A percentile compares a stretch with the other conserved stretches of the same genome.
Conservation (phyloP, 2,113 vertebrate species). For the Tupaia chinensis region DNA sequence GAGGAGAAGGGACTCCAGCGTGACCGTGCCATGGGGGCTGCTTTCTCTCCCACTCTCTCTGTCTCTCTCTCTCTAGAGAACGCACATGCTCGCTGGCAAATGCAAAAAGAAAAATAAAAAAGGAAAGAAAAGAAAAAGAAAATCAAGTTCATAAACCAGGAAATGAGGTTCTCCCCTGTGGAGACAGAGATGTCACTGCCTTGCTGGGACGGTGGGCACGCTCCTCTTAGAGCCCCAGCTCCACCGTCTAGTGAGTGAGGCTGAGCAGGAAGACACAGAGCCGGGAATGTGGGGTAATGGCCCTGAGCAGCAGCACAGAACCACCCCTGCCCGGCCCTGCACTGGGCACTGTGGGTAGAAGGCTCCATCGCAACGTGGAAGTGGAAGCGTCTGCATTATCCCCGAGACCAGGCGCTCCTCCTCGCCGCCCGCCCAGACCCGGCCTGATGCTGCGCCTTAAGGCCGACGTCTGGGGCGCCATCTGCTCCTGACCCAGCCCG, state of each 20-base stretch:
- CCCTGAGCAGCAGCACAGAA: neutral
- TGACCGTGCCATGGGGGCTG: too few species aligned
- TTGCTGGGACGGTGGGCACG: neutral
- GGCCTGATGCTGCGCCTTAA: neutral
- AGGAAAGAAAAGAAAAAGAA: neutral
- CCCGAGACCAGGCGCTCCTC: neutral
- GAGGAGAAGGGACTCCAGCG: too few species aligned
- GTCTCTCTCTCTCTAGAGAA: too few species aligned
- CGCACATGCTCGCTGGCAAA: too few species aligned
- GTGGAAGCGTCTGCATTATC: neutral
- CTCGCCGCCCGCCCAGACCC: too few species aligned
- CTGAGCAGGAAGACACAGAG: neutral
- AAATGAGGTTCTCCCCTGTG: neutral
- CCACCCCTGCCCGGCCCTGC: neutral
- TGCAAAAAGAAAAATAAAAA: too few species aligned
- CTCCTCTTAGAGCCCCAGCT: neutral
- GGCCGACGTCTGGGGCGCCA: constrained; percentile 66
- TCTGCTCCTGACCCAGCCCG: constrained; percentile 84
- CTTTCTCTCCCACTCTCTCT: too few species aligned
- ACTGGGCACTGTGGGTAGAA: neutral
- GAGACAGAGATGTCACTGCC: neutral
- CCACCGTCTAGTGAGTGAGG: neutral
- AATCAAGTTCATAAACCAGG: neutral
- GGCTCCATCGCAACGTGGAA: neutral
- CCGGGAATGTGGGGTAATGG: neutral